Evolutionary conservation across 2,888 invertebrate species (phyloP), one percentile per base, ranked within the genome.

Genomic region (Drosophila colorata): DNA sequence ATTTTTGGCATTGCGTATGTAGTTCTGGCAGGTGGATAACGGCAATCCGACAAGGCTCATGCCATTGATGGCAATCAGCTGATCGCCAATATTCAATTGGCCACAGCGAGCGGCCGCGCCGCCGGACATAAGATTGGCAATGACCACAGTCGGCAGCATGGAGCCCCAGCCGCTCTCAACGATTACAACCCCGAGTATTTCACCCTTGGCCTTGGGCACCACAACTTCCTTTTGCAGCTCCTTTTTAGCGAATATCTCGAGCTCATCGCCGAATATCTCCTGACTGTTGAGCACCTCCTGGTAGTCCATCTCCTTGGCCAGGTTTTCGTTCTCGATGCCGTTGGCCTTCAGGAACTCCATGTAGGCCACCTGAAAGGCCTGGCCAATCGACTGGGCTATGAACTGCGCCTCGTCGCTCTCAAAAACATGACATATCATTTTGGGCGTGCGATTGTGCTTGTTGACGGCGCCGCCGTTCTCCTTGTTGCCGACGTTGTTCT

Each of bases 121-220:
- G 3, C 96, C 95, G 9, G 99, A 98, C 80, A 98, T 97, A 82
- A 99, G 94, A 93, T 99, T 99, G 53, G 99, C 99, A 88, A 99
- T 98, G 49, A 99, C 99, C 49, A 99, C 99, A 0, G 99, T 99
- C n/a, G 99, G 99, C 83, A 99, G 93, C 99, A 99, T 99, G 23
- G 98, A 99, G 25, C 99, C 99, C 99, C 99, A 99, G 37, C 99
- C 99, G 0, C 99, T 99, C 93, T 99, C 99, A 68, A 99, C 99
- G 85, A 99, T 98, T 52, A 99, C 99, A 74, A 99, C 98, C 14
- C 99, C 99, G 40, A 99, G 93, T 74, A 98, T 98, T 93, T 99
- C 99, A 25, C 99, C 98, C 92, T 99, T 99, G 40, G 97, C 95
- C 93, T 99, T 99, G 46, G 99, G 99, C 65, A 99, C 98, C 56